Percentiles rank a stretch among this genome's conserved stretches.
Conservation (phyloP, 2,113 vertebrate species). For the Halichoeres trimaculatus region DNA sequence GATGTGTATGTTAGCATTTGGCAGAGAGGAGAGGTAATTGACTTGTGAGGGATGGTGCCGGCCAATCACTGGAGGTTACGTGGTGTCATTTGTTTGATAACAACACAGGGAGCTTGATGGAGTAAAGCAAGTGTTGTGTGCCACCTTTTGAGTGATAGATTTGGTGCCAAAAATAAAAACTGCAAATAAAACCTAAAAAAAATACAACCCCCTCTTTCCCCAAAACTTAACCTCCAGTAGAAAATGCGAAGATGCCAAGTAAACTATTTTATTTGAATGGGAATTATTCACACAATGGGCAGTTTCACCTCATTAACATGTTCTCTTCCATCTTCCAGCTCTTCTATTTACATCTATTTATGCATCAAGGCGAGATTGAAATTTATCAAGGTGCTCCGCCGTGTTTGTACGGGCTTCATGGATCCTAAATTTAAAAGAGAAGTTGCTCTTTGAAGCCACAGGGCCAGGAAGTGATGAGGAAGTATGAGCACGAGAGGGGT, state of each 20-base stretch:
- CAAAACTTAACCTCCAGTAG: conserved; percentile 1
- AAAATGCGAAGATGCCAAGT: neutral
- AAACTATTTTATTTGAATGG: conserved; percentile 24
- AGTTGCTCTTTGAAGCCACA: conserved; percentile 67
- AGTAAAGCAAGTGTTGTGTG: neutral
- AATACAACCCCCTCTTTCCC: too few species aligned
- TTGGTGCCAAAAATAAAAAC: too few species aligned
- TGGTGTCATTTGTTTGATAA: conserved; percentile 41
- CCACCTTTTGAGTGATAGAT: conserved; percentile 29
- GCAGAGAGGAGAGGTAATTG: conserved; percentile 36
- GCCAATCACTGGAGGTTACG: conserved; percentile 45
- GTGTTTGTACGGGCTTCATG: conserved; percentile 31
- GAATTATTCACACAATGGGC: conserved; percentile 12
- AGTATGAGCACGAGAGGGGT: conserved; percentile 41
- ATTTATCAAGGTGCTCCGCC: conserved; percentile 49
- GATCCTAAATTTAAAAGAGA: conserved; percentile 45
- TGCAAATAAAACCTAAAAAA: too few species aligned
- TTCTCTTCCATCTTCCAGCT: conserved; percentile 1
- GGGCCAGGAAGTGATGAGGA: conserved; percentile 55
- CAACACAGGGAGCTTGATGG: conserved; percentile 11
- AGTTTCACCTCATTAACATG: conserved; percentile 51
- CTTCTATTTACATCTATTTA: conserved; percentile 62
- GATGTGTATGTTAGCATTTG: conserved; percentile 39
- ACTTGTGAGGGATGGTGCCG: conserved; percentile 44
- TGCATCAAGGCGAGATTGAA: conserved; percentile 49